These are phyloP conservation scores for Leptothorax acervorum DNA, from an alignment of 2,888 invertebrate species.

Conservation along the genomic window DNA sequence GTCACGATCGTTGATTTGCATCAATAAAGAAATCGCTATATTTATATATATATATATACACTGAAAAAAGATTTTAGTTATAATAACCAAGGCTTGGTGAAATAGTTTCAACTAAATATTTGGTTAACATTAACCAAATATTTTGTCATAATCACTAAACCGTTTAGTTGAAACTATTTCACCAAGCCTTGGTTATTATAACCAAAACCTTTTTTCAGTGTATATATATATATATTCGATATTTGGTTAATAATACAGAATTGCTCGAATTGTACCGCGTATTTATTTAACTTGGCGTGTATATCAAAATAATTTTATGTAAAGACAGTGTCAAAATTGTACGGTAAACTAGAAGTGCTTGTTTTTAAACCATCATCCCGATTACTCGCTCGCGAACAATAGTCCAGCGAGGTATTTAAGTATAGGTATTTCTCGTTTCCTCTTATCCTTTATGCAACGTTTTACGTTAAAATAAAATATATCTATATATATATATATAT, in stretches of 20 bases:
- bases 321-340: not conserved
- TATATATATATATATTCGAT: not conserved
- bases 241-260: not conserved
- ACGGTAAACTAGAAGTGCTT: not conserved
- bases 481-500: no score
- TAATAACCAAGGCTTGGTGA: no score
- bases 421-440: not conserved
- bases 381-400: not conserved
- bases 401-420: not conserved
- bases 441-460: not conserved
- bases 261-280: not conserved
- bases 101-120: no score
- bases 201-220: no score
- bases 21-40: not conserved
- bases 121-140: no score
- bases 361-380: not conserved
- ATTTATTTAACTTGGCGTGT: not conserved
- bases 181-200: no score
- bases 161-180: no score
- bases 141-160: no score
- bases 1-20: not conserved
- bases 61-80: no score
- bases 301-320: not conserved
- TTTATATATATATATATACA: not conserved
- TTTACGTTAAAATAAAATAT: not conserved